Evolutionary conservation across 2,113 vertebrate species (phyloP).

Genomic region (Condylura cristata): DNA sequence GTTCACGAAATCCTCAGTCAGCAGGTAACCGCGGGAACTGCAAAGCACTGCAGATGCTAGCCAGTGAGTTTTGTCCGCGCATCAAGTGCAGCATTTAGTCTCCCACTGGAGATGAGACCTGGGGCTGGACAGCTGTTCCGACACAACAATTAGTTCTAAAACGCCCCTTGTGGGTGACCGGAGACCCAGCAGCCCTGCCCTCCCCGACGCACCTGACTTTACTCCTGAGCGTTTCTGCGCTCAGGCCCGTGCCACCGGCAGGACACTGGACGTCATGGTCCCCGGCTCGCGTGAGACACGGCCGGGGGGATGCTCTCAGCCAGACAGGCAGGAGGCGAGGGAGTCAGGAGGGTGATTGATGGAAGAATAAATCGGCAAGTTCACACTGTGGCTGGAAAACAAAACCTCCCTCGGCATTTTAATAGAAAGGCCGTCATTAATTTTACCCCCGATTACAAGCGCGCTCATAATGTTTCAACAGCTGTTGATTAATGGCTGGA

Average conservation of each 20-base stretch:
- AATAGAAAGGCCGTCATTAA: slow-evolving; percentile 84
- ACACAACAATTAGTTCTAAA: neutral
- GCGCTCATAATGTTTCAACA: slow-evolving; percentile 84
- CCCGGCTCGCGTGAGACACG: neutral
- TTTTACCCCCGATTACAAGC: slow-evolving; percentile 81
- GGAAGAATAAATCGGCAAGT: slow-evolving; percentile 83
- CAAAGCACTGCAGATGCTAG: no score
- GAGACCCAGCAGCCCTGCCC: no score
- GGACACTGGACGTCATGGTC: neutral
- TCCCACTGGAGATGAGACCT: neutral
- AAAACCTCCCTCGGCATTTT: slow-evolving; percentile 79
- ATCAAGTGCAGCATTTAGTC: neutral
- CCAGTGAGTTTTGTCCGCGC: no score
- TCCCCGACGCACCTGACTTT: no score
- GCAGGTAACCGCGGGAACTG: no score
- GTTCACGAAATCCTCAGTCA: no score
- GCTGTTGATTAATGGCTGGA: slow-evolving; percentile 84
- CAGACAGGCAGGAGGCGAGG: slow-evolving; percentile 48
- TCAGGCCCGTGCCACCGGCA: no score
- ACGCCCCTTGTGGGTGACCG: no score
- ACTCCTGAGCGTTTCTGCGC: no score
- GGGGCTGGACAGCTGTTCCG: neutral
- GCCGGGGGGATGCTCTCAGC: slow-evolving; percentile 62
- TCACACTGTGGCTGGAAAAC: slow-evolving; percentile 76
- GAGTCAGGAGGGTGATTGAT: slow-evolving; percentile 84